Evolutionary conservation across 2,888 invertebrate genomes (phyloP), one percentile per base, ranked within the genome.

Genomic region (Dascillus cervinus): DNA sequence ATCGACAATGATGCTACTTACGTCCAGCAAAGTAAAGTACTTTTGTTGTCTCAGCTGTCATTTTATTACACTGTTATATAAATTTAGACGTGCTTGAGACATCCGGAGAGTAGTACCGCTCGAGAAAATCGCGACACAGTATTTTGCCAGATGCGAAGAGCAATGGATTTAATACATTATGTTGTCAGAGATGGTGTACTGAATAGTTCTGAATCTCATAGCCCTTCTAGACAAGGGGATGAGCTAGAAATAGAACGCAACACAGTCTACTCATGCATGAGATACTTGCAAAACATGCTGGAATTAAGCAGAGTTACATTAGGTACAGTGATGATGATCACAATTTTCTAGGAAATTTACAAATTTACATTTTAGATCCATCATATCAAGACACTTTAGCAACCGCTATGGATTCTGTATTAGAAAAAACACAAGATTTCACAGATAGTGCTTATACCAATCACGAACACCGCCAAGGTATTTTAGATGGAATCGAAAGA

Each of bases 381-480:
- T 62, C 62, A 31, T 61, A 62, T 48, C 70, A 91, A 53, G 88
- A 92, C 54, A 83, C 89, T 43, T 75, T 97, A 30, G 79, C 87
- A 13, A 70, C 81, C 47, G 88, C 92, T 37, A 73, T 97, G 56
- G 90, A 96, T 53, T 81, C 88, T 43, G 81, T 94, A 37, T 79
- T 92, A 41, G 97, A 98, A 69, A 80, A 94, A 58, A 92, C 92
- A 41, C 89, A 90, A 71, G 96, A 98, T 71, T 98, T 98, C 69
- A 98, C 97, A 29, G 97, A 98, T 71, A 97, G 96, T 46, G 95
- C 97, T 44, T 98, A 97, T 69, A 98, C 97, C 41, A 87, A 86
- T 49, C 95, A 97, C 67, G 92, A 94, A 60, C 92, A 95, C 67
- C 77, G 96, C 41, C 92, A 98, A 68, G 87, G 90, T 60, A 95